These are phyloP conservation scores for Coronaproctus castanopsis DNA, from an alignment of 2,888 invertebrate genomes.

Conservation along the genomic window DNA sequence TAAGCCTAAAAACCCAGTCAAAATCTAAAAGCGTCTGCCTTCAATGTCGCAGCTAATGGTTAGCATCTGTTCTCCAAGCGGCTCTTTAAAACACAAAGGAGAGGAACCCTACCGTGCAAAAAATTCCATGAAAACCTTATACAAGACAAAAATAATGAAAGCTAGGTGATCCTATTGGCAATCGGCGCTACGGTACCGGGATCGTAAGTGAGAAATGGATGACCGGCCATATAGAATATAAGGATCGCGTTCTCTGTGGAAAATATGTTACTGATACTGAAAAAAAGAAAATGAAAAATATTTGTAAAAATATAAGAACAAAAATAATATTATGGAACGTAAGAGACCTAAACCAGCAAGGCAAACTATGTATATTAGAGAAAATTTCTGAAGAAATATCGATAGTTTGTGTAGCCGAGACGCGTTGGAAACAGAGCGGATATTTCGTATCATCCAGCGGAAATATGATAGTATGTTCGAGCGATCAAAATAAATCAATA, in stretches of 20 bases:
- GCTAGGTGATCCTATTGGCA: background rate
- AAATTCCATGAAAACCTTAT: background rate
- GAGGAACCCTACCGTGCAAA: background rate
- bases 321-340: background rate
- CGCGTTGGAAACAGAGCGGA: background rate
- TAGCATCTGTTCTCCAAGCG: too few species aligned
- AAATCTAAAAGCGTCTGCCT: too few species aligned
- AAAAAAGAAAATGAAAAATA: background rate
- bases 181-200: background rate
- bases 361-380: background rate
- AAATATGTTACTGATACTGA: background rate
- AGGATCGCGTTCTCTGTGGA: background rate
- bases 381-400: background rate
- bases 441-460: background rate
- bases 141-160: background rate
- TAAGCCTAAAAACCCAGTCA: too few species aligned
- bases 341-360: background rate
- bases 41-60: too few species aligned
- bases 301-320: background rate
- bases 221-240: background rate
- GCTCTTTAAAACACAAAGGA: too few species aligned
- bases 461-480: background rate
- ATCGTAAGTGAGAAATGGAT: background rate
- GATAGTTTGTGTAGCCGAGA: background rate
- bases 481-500: background rate